A percentile compares a stretch with the other conserved stretches of the same genome.
phyloP scores from a whole-genome alignment of 2,888 invertebrate genomes.

The Aspidiotus destructor region DNA sequence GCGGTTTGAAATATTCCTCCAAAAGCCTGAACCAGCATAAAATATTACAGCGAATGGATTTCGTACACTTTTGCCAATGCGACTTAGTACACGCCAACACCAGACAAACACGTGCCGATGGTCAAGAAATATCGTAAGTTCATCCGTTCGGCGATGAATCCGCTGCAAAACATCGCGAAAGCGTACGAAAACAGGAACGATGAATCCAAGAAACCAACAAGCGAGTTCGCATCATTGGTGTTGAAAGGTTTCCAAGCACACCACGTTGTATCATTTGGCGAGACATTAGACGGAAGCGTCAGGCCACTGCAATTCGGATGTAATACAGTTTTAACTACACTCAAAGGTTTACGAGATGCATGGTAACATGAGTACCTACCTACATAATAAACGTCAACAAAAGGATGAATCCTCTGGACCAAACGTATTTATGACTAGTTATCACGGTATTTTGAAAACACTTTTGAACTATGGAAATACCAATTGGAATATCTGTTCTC shows the following conservation, averaged over 20 bases:
- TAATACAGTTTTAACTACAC: conserved; percentile 81
- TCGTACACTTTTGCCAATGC: conserved; percentile 72
- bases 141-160: conserved; percentile 84
- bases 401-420: conserved; percentile 67
- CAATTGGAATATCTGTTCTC: background rate
- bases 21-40: conserved; percentile 75
- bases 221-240: conserved; percentile 57
- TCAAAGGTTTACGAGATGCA: conserved; percentile 85
- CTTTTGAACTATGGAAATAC: background rate
- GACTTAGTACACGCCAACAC: conserved; percentile 75
- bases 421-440: background rate
- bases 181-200: conserved; percentile 89
- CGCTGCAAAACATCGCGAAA: conserved; percentile 80
- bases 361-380: conserved; percentile 91
- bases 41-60: conserved; percentile 74
- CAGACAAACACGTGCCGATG: conserved; percentile 80
- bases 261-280: conserved; percentile 49
- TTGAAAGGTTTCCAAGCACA: conserved; percentile 83
- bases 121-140: conserved; percentile 85
- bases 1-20: no score
- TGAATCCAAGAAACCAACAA: conserved; percentile 80
- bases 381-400: conserved; percentile 74
- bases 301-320: conserved; percentile 64
- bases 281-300: conserved; percentile 46
- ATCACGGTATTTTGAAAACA: conserved; percentile 1